These are phyloP conservation scores for Frankliniella fusca DNA, from an alignment of 2,888 invertebrate genomes.

Conservation along the genomic window DNA sequence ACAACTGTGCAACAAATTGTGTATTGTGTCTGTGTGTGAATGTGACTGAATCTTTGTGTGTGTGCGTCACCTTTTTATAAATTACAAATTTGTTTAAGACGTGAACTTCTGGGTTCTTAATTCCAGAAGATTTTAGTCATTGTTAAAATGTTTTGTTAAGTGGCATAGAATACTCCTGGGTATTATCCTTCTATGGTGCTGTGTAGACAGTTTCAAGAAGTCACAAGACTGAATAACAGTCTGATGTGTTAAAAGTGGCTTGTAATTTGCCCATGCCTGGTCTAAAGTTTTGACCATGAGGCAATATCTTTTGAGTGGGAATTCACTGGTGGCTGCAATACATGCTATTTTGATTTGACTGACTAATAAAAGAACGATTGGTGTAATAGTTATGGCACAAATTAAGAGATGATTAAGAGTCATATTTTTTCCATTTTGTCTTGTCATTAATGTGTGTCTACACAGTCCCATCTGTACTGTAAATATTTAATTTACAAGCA, in stretches of 20 bases:
- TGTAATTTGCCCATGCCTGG: no score
- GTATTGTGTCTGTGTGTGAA: not conserved
- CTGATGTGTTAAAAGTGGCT: not conserved
- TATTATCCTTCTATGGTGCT: constrained; percentile 11
- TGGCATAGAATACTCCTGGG: not conserved
- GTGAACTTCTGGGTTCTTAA: not conserved
- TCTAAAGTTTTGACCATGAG: no score
- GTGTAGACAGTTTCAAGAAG: not conserved
- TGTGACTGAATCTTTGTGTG: not conserved
- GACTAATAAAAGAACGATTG: constrained; percentile 4
- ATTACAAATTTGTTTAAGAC: constrained; percentile 2
- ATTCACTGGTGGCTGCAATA: not conserved
- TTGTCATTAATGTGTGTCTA: constrained; percentile 19
- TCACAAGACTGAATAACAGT: constrained; percentile 13
- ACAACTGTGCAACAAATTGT: constrained; percentile 9
- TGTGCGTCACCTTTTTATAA: not conserved
- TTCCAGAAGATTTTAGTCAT: constrained; percentile 16
- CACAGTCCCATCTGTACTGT: constrained; percentile 13
- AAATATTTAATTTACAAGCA: not conserved
- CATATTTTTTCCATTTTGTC: constrained; percentile 7
- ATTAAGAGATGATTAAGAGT: constrained; percentile 1
- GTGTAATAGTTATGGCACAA: not conserved
- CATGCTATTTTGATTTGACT: not conserved
- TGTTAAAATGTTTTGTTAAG: constrained; percentile 13
- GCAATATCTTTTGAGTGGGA: no score